Percentiles rank a stretch among this genome's conserved stretches.
phyloP scores from a whole-genome alignment of 2,888 invertebrate genomes.

The Drosophila paramelanica region DNA sequence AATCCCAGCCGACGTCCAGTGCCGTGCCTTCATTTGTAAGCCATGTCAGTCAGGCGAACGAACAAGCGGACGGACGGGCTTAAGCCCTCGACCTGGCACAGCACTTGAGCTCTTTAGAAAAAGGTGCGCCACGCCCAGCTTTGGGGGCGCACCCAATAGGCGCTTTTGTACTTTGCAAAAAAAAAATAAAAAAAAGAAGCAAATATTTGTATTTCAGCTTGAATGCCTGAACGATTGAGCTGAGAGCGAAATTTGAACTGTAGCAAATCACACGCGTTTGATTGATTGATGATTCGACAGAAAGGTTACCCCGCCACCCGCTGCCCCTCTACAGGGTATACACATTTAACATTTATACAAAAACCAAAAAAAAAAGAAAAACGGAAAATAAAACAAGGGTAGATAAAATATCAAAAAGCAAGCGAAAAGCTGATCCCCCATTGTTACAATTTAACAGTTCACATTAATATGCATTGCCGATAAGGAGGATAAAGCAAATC shows the following conservation, averaged over 20 bases:
- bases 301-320: constrained; percentile 31
- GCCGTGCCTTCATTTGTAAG: constrained; percentile 65
- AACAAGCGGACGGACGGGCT: constrained; percentile 43
- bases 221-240: constrained; percentile 77
- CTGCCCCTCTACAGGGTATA: constrained; percentile 12
- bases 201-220: constrained; percentile 78
- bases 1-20: constrained; percentile 10
- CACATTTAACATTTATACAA: constrained; percentile 61
- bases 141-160: constrained; percentile 8
- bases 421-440: constrained; percentile 32
- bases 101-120: constrained; percentile 28
- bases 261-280: constrained; percentile 77
- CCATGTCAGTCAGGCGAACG: constrained; percentile 67
- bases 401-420: constrained; percentile 34
- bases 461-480: constrained; percentile 77
- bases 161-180: constrained; percentile 65
- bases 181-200: constrained; percentile 27
- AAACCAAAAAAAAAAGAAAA: constrained; percentile 6
- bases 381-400: constrained; percentile 3
- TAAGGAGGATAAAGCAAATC: constrained; percentile 43
- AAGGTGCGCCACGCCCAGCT: constrained; percentile 34
- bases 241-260: constrained; percentile 76
- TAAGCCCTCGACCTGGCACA: constrained; percentile 53
- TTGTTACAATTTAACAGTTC: constrained; percentile 41
- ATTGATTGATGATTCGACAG: constrained; percentile 78